A percentile compares a stretch with the other conserved stretches of the same genome.
These are phyloP conservation scores for Campodea augens DNA, from an alignment of 1,140 invertebrate genomes.

Conservation along the genomic window DNA sequence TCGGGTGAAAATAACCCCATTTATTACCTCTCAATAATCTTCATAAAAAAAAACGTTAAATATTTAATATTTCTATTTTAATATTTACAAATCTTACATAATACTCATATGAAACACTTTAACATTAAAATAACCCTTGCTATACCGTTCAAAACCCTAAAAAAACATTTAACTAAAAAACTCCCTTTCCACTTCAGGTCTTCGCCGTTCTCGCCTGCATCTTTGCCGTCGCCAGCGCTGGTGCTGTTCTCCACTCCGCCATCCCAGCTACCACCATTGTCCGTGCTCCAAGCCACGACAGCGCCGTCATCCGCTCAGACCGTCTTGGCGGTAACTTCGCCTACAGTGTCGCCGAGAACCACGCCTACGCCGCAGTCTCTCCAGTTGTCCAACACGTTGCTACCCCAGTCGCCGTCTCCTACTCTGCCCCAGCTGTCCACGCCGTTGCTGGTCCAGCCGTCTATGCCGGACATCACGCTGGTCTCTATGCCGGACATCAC, in stretches of 20 bases:
- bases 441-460: constrained; percentile 1
- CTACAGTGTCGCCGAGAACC: constrained; percentile 30
- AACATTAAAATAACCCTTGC: too few relatives aligned
- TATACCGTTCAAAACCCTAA: too few relatives aligned
- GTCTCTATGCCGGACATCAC: not conserved
- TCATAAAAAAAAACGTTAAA: too few relatives aligned
- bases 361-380: constrained; percentile 27
- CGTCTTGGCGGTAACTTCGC: constrained; percentile 33
- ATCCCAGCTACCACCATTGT: constrained; percentile 21
- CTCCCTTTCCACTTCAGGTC: too few relatives aligned
- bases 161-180: too few relatives aligned
- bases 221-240: constrained; percentile 15
- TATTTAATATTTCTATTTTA: too few relatives aligned
- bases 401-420: constrained; percentile 20
- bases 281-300: constrained; percentile 28
- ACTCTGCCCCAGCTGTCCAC: constrained; percentile 13
- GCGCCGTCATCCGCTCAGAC: constrained; percentile 30
- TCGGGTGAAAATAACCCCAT: too few relatives aligned
- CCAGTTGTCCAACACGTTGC: constrained; percentile 25
- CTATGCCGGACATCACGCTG: constrained; percentile 1
- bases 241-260: constrained; percentile 14
- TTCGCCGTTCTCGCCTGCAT: constrained; percentile 13
- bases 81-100: too few relatives aligned
- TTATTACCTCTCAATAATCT: too few relatives aligned
- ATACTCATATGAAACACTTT: too few relatives aligned